A percentile compares a stretch with the other conserved stretches of the same genome.
Conservation (phyloP, 2,888 invertebrate genomes). For the Drosophila robusta region DNA sequence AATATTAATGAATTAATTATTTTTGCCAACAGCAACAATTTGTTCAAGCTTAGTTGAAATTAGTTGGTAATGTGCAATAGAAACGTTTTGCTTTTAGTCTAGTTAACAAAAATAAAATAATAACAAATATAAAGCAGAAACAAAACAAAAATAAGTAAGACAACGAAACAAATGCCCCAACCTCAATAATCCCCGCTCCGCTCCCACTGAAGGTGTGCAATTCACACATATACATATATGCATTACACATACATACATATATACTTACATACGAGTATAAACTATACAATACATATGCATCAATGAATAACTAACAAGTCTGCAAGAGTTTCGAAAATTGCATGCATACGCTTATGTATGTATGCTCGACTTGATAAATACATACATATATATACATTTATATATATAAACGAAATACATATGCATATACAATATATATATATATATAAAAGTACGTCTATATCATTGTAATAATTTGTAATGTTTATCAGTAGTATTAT, state of each 20-base stretch:
- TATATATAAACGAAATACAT: slow-evolving; percentile 56
- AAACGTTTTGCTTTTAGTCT: slow-evolving; percentile 64
- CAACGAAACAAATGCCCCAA: slow-evolving; percentile 30
- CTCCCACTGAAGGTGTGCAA: slow-evolving; percentile 13
- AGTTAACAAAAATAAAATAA: slow-evolving; percentile 32
- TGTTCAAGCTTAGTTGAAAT: slow-evolving; percentile 54
- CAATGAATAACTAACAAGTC: slow-evolving; percentile 62
- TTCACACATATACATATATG: slow-evolving; percentile 13
- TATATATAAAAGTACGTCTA: slow-evolving; percentile 57
- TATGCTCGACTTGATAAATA: slow-evolving; percentile 29
- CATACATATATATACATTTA: slow-evolving; percentile 23
- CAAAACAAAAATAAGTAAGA: slow-evolving; percentile 7
- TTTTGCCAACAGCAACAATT: slow-evolving; percentile 42
- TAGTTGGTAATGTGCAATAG: slow-evolving; percentile 63
- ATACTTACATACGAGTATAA: slow-evolving; percentile 27
- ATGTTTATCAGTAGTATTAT: slow-evolving; percentile 76
- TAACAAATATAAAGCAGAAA: not conserved
- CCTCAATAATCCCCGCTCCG: not conserved
- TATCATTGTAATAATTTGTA: slow-evolving; percentile 79
- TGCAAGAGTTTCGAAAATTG: slow-evolving; percentile 38
- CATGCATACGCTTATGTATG: slow-evolving; percentile 21
- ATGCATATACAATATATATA: slow-evolving; percentile 69
- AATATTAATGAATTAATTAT: slow-evolving; percentile 25
- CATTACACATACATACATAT: slow-evolving; percentile 12
- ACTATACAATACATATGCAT: slow-evolving; percentile 52